A percentile compares a stretch with the other conserved stretches of the same genome.
These are phyloP conservation scores for Cynaeus angustus DNA, from an alignment of 2,888 invertebrate genomes.

Conservation along the genomic window DNA sequence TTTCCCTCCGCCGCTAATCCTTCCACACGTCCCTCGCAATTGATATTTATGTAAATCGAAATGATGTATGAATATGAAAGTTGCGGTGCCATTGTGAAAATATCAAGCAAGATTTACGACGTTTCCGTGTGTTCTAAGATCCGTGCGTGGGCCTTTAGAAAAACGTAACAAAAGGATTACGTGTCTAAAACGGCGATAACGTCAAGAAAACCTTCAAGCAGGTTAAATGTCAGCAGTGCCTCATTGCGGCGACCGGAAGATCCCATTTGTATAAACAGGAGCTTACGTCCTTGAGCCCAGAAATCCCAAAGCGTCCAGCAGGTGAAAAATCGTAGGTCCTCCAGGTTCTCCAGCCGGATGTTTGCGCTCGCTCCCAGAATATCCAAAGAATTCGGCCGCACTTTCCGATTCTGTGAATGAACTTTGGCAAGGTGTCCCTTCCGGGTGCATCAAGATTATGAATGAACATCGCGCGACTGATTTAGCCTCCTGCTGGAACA, in stretches of 20 bases:
- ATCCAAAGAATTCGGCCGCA: constrained; percentile 60
- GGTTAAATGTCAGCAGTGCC: background rate
- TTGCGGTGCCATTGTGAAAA: constrained; percentile 17
- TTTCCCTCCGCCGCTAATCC: too few relatives aligned
- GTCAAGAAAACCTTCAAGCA: background rate
- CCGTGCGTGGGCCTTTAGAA: too few relatives aligned
- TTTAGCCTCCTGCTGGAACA: constrained; percentile 60
- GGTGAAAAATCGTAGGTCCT: background rate
- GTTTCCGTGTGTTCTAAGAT: background rate
- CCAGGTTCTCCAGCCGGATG: constrained; percentile 2
- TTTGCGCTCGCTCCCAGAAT: constrained; percentile 56
- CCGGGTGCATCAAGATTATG: constrained; percentile 65
- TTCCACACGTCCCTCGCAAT: constrained; percentile 1
- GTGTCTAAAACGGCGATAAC: constrained; percentile 16
- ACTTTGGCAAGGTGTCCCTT: constrained; percentile 67
- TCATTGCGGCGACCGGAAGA: constrained; percentile 1
- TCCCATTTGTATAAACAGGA: constrained; percentile 13
- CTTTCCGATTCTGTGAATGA: constrained; percentile 63
- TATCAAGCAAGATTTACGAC: constrained; percentile 2
- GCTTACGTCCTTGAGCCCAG: constrained; percentile 8
- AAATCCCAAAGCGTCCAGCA: background rate
- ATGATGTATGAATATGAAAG: constrained; percentile 24
- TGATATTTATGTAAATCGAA: constrained; percentile 15
- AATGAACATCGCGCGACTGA: constrained; percentile 63
- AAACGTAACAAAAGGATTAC: constrained; percentile 17